Conservation (phyloP, 2,113 vertebrate genomes). For the Vicugna pacos region DNA sequence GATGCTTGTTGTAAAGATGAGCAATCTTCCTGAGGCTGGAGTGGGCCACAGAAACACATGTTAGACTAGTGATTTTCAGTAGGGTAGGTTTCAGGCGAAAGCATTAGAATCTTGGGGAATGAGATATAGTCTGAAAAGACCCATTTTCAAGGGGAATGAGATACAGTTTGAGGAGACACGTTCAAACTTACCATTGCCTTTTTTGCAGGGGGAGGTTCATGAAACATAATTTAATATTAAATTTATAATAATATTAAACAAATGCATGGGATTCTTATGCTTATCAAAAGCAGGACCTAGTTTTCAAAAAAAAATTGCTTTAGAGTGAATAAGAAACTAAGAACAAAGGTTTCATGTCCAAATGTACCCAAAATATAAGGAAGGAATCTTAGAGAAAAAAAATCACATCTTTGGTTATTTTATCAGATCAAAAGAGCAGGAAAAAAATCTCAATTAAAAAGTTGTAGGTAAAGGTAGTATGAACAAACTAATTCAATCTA, state of each 20-base stretch:
- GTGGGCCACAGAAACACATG: neutral
- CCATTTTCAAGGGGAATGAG: neutral
- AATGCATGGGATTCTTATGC: neutral
- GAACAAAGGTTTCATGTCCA: conserved; percentile 21
- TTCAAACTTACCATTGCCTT: neutral
- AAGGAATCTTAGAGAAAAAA: conserved; percentile 36
- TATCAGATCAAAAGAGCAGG: neutral
- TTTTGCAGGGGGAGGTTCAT: neutral
- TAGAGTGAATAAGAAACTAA: conserved; percentile 2
- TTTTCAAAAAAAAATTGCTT: neutral
- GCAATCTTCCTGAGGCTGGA: neutral
- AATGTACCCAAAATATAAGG: neutral
- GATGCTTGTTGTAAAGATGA: neutral
- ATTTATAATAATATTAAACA: conserved; percentile 7
- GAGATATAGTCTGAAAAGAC: conserved; percentile 11
- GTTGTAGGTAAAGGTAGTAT: neutral
- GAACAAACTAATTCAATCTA: neutral
- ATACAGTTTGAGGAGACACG: neutral
- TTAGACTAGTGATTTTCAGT: neutral
- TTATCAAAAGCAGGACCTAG: neutral
- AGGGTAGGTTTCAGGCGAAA: neutral
- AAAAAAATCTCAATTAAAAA: conserved; percentile 28
- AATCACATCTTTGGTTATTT: neutral
- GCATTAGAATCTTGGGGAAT: neutral
- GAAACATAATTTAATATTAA: conserved; percentile 18